A percentile compares a stretch with the other conserved stretches of the same genome.
phyloP scores from a whole-genome alignment of 2,797 vertebrate species.

The Cygnus olor region DNA sequence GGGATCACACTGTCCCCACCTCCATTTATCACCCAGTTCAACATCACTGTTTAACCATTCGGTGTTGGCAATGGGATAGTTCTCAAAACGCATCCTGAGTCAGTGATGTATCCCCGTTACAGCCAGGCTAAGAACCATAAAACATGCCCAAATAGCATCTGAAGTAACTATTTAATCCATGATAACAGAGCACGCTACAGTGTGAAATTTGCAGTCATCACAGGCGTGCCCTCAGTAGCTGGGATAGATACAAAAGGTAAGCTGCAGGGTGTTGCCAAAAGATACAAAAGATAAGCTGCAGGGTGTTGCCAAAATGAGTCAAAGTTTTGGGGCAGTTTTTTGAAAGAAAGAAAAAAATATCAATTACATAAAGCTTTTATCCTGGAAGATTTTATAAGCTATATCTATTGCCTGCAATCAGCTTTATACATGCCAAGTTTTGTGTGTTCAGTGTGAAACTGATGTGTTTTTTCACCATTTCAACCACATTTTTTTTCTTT shows the following conservation, averaged over 20 bases:
- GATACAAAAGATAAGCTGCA: neutral
- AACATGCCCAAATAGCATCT: neutral
- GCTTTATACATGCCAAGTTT: neutral
- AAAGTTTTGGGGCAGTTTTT: neutral
- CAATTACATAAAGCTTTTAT: neutral
- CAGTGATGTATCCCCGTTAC: neutral
- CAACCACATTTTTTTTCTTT: neutral
- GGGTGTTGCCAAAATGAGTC: neutral
- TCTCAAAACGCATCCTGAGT: neutral
- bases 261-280: neutral
- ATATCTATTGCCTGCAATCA: neutral
- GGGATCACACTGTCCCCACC: neutral
- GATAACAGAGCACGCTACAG: neutral
- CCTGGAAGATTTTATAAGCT: neutral
- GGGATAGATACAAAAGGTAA: neutral
- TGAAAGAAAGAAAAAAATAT: neutral
- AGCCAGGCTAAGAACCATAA: neutral
- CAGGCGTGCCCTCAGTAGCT: neutral
- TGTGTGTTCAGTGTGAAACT: neutral
- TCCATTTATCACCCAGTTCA: neutral
- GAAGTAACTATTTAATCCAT: neutral
- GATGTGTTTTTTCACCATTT: neutral
- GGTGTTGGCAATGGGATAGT: neutral
- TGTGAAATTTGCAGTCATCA: neutral
- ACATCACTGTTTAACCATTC: neutral